A percentile compares a stretch with the other conserved stretches of the same genome.
Evolutionary conservation across 2,888 invertebrate genomes (phyloP).

Genomic region (Morpho helenor): DNA sequence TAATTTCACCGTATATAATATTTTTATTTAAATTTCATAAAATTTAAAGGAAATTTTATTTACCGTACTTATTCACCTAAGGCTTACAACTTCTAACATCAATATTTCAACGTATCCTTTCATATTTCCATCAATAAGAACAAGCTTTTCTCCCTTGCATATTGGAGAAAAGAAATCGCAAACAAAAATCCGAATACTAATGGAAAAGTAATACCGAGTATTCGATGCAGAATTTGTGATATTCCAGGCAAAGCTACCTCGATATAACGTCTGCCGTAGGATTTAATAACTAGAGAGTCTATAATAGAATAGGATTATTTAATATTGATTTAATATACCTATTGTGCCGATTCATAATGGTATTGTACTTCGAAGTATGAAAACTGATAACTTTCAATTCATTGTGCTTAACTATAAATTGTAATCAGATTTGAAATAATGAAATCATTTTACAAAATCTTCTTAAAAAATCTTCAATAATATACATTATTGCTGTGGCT

Average conservation of each 20-base stretch:
- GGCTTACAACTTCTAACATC: neutral
- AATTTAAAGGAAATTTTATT: neutral
- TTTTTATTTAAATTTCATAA: neutral
- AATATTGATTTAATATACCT: neutral
- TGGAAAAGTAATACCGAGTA: slow-evolving; percentile 46
- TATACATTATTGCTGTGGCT: no score
- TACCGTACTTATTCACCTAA: neutral
- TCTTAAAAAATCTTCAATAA: no score
- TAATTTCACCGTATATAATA: no score
- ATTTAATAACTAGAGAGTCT: slow-evolving; percentile 27
- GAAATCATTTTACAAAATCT: no score
- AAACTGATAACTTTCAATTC: no score
- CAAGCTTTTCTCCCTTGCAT: slow-evolving; percentile 20
- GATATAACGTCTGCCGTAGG: slow-evolving; percentile 27
- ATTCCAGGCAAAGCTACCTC: slow-evolving; percentile 24
- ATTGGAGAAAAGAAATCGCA: slow-evolving; percentile 33
- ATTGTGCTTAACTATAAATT: no score
- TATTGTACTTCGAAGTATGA: no score
- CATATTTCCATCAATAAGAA: slow-evolving; percentile 9
- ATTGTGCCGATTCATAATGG: no score
- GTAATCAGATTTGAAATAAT: no score
- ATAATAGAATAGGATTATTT: slow-evolving; percentile 1
- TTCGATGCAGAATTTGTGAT: slow-evolving; percentile 39
- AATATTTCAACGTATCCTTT: slow-evolving; percentile 8
- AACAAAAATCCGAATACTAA: slow-evolving; percentile 44